Conservation (phyloP, 2,888 invertebrate genomes). For the Drosophila mayaguana region DNA sequence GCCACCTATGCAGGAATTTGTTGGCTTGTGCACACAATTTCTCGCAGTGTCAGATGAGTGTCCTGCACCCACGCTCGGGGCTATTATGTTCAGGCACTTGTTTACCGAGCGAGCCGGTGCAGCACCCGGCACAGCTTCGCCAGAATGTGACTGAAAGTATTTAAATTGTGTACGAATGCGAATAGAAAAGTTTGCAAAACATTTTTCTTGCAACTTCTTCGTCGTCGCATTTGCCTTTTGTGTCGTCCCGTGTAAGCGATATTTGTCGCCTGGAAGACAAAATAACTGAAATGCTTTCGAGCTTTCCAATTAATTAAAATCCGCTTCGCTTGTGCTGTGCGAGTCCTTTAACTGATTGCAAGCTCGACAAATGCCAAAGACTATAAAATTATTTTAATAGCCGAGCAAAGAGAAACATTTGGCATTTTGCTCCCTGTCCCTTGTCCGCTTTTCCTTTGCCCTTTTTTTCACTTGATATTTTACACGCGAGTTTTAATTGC, state of each 20-base stretch:
- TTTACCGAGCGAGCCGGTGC: slow-evolving; percentile 44
- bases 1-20: slow-evolving; percentile 54
- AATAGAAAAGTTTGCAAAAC: slow-evolving; percentile 65
- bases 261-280: slow-evolving; percentile 48
- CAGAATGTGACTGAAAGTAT: slow-evolving; percentile 67
- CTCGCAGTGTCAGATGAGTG: slow-evolving; percentile 51
- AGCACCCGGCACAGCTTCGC: slow-evolving; percentile 8
- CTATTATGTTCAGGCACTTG: slow-evolving; percentile 51
- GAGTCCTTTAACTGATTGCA: slow-evolving; percentile 1
- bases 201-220: slow-evolving; percentile 56
- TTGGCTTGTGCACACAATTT: slow-evolving; percentile 62
- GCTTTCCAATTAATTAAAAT: slow-evolving; percentile 70
- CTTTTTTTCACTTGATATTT: not conserved
- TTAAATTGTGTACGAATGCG: slow-evolving; percentile 76
- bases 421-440: not conserved
- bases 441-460: too few relatives aligned
- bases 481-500: slow-evolving; percentile 55
- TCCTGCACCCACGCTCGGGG: slow-evolving; percentile 3
- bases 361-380: slow-evolving; percentile 30
- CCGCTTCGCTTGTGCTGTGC: slow-evolving; percentile 18
- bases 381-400: slow-evolving; percentile 55
- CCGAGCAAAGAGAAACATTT: slow-evolving; percentile 15
- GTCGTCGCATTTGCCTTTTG: slow-evolving; percentile 13
- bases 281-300: slow-evolving; percentile 54
- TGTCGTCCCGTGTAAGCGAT: too few relatives aligned